phyloP scores from a whole-genome alignment of 1,140 invertebrate species.

The Amyelois transitella region DNA sequence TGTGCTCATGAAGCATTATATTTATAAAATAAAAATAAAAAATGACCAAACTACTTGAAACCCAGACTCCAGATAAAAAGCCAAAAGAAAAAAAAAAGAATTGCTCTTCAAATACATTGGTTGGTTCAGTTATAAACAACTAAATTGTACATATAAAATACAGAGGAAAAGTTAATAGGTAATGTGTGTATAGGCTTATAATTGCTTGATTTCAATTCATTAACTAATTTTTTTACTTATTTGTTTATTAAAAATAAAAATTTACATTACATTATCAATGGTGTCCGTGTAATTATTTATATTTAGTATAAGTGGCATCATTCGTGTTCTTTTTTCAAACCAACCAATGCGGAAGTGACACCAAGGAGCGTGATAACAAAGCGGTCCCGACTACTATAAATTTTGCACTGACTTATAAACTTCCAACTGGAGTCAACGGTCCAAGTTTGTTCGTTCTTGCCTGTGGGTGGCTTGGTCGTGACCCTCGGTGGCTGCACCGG shows the following conservation, averaged over 20 bases:
- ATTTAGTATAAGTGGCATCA: too few species aligned
- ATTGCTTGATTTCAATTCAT: too few species aligned
- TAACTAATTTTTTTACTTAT: too few species aligned
- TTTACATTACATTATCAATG: neutral
- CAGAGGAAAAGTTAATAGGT: too few species aligned
- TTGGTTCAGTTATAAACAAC: neutral
- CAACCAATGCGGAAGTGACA: neutral
- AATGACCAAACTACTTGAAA: slow-evolving; percentile 2
- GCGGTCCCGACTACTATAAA: neutral
- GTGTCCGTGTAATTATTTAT: too few species aligned
- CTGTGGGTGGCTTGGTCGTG: slow-evolving; percentile 69
- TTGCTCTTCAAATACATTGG: neutral
- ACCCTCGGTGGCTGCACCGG: slow-evolving; percentile 82
- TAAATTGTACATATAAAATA: too few species aligned
- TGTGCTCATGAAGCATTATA: too few species aligned
- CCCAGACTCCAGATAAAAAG: slow-evolving; percentile 1
- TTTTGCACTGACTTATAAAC: slow-evolving; percentile 80
- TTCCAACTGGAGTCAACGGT: slow-evolving; percentile 91
- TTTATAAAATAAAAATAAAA: neutral
- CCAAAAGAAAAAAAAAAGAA: neutral
- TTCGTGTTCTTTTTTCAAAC: neutral
- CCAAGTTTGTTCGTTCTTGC: slow-evolving; percentile 82
- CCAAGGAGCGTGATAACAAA: neutral
- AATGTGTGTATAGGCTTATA: too few species aligned
- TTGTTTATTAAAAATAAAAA: neutral